These are phyloP conservation scores for Thamnophis sirtalis DNA, from an alignment of 2,113 vertebrate species.

Conservation along the genomic window DNA sequence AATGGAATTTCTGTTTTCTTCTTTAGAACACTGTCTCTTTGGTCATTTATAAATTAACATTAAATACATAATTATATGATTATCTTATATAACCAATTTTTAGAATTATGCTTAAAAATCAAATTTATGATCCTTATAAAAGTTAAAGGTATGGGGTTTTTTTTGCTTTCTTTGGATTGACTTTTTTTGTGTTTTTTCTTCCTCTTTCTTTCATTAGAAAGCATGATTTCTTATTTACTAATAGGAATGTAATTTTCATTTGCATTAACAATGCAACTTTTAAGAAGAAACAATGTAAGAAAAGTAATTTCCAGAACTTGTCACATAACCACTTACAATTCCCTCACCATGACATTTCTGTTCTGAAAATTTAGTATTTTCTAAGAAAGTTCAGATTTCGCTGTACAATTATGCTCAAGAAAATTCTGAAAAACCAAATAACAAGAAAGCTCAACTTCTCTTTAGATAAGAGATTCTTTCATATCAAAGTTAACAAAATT, in stretches of 20 bases:
- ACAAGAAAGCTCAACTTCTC: conserved; percentile 23
- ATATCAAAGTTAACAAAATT: conserved; percentile 15
- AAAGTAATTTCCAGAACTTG: neutral
- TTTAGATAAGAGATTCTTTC: neutral
- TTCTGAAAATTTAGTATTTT: neutral
- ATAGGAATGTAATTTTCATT: neutral
- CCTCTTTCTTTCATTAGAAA: neutral
- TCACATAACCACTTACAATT: neutral
- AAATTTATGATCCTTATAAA: neutral
- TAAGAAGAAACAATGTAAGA: neutral
- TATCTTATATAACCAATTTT: neutral
- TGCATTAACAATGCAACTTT: neutral
- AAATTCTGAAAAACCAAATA: conserved; percentile 16
- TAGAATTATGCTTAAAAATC: neutral
- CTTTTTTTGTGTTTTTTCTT: neutral
- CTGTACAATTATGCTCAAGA: neutral
- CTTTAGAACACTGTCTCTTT: neutral
- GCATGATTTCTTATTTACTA: neutral
- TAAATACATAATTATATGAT: neutral
- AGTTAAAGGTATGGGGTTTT: neutral
- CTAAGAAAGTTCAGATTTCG: neutral
- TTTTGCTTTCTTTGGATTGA: neutral
- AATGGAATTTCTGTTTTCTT: neutral
- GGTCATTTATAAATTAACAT: neutral
- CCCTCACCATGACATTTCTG: neutral